These are phyloP conservation scores for Peromyscus polionotus DNA, from an alignment of 2,113 vertebrate genomes.

Conservation along the genomic window DNA sequence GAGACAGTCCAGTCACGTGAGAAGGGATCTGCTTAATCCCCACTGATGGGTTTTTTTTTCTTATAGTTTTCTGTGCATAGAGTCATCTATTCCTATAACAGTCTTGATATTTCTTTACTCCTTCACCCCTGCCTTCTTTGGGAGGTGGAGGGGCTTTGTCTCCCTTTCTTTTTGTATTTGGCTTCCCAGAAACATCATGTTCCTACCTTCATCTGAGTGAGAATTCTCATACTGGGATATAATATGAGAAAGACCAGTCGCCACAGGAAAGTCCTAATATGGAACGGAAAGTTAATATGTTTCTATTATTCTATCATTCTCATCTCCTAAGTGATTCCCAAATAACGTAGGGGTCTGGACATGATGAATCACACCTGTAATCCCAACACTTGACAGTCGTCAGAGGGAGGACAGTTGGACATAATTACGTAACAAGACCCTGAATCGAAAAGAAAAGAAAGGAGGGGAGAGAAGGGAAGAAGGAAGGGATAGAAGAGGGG, in stretches of 20 bases:
- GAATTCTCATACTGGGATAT: constrained; percentile 1
- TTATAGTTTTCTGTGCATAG: not conserved
- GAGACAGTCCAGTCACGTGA: not conserved
- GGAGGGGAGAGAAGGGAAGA: not conserved
- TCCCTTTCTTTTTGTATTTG: not conserved
- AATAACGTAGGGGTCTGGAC: not conserved
- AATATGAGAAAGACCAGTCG: constrained; percentile 21
- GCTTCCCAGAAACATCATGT: not conserved
- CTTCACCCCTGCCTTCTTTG: not conserved
- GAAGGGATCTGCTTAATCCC: not conserved
- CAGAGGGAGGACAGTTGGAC: not conserved
- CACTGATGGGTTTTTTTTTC: not conserved
- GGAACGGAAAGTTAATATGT: not conserved
- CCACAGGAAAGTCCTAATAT: not conserved
- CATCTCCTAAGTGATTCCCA: not conserved
- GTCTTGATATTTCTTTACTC: not conserved
- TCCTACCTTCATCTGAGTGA: not conserved
- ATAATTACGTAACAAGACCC: not conserved
- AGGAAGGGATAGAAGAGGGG: not conserved
- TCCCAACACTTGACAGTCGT: not conserved
- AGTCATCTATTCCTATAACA: not conserved
- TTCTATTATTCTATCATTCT: not conserved
- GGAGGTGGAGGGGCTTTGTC: not conserved
- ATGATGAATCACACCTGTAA: not conserved
- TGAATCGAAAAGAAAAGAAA: not conserved